phyloP scores from a whole-genome alignment of 30 jellyfish, hydroid and myxozoan genomes.

The Hydractinia symbiolongicarpus region DNA sequence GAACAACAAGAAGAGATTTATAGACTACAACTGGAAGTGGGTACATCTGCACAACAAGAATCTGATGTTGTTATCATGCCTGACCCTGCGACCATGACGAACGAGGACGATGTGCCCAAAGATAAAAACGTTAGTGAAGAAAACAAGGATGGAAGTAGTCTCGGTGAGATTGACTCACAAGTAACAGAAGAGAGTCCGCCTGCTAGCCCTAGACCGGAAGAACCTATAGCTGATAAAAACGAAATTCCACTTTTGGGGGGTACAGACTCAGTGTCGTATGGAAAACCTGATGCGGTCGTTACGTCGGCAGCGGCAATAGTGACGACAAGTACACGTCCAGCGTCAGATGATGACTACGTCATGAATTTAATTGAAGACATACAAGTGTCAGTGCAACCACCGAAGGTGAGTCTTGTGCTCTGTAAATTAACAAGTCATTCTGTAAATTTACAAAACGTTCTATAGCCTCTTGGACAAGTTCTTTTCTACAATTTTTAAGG shows the following conservation, averaged over 20 bases:
- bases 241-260: not conserved
- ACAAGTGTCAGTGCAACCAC: constrained; percentile 37
- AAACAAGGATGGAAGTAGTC: not conserved
- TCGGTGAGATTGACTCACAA: not conserved
- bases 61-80: constrained; percentile 5
- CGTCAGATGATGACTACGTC: constrained; percentile 79
- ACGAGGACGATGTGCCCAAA: not conserved
- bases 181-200: not conserved
- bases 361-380: constrained; percentile 84
- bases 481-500: not conserved
- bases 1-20: constrained; percentile 53
- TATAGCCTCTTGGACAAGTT: not conserved
- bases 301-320: too few relatives aligned
- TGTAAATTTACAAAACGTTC: not conserved
- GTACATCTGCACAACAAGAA: constrained; percentile 7
- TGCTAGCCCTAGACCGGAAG: too few relatives aligned
- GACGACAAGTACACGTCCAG: not conserved
- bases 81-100: constrained; percentile 18
- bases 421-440: too few relatives aligned
- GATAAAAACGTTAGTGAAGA: not conserved
- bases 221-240: too few relatives aligned
- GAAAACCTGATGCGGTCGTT: too few relatives aligned
- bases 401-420: not conserved
- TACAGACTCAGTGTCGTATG: too few relatives aligned
- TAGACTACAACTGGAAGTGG: constrained; percentile 30